Conservation (phyloP, 2,797 vertebrate genomes). For the Crenuchus spilurus region DNA sequence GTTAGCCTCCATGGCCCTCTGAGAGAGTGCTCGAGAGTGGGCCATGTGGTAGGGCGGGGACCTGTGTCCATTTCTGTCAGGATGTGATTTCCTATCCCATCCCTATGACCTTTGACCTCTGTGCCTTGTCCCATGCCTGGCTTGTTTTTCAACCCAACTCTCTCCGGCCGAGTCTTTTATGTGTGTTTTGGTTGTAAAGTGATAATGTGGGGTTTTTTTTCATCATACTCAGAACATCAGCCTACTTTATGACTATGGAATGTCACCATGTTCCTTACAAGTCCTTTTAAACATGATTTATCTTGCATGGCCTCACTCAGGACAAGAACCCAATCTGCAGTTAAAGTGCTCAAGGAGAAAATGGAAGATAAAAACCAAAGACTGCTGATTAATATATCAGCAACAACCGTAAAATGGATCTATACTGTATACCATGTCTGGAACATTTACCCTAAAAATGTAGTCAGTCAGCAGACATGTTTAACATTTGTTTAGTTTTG, state of each 20-base stretch:
- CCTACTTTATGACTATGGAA: slow-evolving; percentile 46
- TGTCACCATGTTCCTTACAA: slow-evolving; percentile 28
- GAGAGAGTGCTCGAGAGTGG: slow-evolving; percentile 16
- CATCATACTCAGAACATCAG: slow-evolving; percentile 24
- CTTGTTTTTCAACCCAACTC: slow-evolving; percentile 21
- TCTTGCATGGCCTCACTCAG: slow-evolving; percentile 36
- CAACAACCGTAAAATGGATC: neutral
- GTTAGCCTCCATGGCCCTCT: slow-evolving; percentile 43
- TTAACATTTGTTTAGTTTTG: no score
- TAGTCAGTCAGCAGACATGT: no score
- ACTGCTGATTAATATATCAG: slow-evolving; percentile 30
- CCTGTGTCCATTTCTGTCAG: slow-evolving; percentile 55
- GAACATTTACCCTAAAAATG: no score
- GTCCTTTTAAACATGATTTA: slow-evolving; percentile 56
- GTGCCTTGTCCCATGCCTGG: slow-evolving; percentile 58
- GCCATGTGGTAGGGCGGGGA: slow-evolving; percentile 22
- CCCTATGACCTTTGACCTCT: slow-evolving; percentile 68
- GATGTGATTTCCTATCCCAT: slow-evolving; percentile 68
- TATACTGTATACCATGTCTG: neutral
- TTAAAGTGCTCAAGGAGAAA: slow-evolving; percentile 45
- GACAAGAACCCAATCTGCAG: slow-evolving; percentile 34
- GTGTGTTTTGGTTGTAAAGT: slow-evolving; percentile 48
- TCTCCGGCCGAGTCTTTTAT: slow-evolving; percentile 32
- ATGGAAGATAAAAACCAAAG: slow-evolving; percentile 29
- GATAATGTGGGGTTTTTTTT: slow-evolving; percentile 36